Evolutionary conservation across 1,140 invertebrate species (phyloP).

Genomic region (Aphidius gifuensis): DNA sequence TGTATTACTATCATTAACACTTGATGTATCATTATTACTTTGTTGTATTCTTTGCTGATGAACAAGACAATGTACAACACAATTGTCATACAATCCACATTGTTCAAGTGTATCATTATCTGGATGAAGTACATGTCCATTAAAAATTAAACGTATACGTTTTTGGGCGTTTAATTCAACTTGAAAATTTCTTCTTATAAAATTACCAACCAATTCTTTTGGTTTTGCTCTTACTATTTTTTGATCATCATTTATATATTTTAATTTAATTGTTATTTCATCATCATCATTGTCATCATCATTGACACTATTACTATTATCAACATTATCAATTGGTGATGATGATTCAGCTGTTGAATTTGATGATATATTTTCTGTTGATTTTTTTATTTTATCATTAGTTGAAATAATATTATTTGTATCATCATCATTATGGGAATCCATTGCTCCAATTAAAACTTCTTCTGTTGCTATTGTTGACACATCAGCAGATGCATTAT

Average conservation of each 20-base stretch:
- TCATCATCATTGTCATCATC: constrained; percentile 33
- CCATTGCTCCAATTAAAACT: constrained; percentile 49
- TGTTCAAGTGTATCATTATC: constrained; percentile 73
- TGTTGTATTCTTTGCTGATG: constrained; percentile 55
- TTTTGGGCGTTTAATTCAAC: constrained; percentile 73
- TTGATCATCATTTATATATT: constrained; percentile 84
- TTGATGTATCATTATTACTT: constrained; percentile 28
- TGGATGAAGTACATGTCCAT: constrained; percentile 77
- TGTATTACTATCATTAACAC: constrained; percentile 34
- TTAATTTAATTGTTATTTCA: constrained; percentile 73
- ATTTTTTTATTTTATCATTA: constrained; percentile 25
- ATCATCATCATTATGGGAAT: constrained; percentile 42
- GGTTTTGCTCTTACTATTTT: constrained; percentile 74
- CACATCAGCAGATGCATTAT: constrained; percentile 14
- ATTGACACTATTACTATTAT: constrained; percentile 1
- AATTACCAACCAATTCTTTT: constrained; percentile 76
- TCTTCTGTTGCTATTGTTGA: constrained; percentile 37
- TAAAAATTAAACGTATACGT: constrained; percentile 80
- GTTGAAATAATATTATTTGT: constrained; percentile 21
- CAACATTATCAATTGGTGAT: constrained; percentile 12
- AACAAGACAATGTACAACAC: constrained; percentile 84
- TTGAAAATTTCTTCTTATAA: constrained; percentile 81
- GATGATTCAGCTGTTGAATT: constrained; percentile 2
- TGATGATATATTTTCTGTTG: constrained; percentile 9
- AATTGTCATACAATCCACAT: constrained; percentile 80